Percentiles rank a stretch among this genome's conserved stretches.
Evolutionary conservation across 2,113 vertebrate species (phyloP).

Genomic region (Dipodomys ordii): DNA sequence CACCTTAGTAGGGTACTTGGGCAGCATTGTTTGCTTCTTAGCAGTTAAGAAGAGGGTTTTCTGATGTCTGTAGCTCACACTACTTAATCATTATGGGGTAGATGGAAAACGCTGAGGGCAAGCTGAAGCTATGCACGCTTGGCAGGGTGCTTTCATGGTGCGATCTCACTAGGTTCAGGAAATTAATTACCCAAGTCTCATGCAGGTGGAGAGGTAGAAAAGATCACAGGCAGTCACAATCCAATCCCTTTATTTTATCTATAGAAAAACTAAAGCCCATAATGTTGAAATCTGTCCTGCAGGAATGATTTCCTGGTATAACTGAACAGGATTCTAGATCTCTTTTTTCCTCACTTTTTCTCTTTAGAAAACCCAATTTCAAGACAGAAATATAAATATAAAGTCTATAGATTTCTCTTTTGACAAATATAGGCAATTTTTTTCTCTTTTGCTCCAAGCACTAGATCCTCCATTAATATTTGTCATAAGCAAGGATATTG

Average conservation of each 20-base stretch:
- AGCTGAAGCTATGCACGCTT: accelerated
- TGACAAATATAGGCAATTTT: not conserved
- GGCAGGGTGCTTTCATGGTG: not conserved
- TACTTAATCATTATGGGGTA: not conserved
- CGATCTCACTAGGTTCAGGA: not conserved
- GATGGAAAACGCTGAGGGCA: not conserved
- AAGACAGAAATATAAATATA: not conserved
- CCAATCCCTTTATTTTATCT: not conserved
- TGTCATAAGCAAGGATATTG: not conserved
- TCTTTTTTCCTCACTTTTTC: not conserved
- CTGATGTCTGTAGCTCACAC: not conserved
- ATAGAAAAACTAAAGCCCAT: not conserved
- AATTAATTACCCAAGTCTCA: not conserved
- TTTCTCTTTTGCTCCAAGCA: not conserved
- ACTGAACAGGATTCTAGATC: not conserved
- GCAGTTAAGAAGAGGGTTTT: not conserved
- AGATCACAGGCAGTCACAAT: not conserved
- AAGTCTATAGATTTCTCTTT: not conserved
- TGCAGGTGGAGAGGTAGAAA: not conserved
- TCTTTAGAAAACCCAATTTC: conserved; percentile 8
- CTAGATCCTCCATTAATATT: not conserved
- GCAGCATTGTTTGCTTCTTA: not conserved
- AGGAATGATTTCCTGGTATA: not conserved
- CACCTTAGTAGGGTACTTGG: too few relatives aligned
- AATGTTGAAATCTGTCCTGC: not conserved